Conservation (phyloP, 2,113 vertebrate genomes). For the Zeus faber region DNA sequence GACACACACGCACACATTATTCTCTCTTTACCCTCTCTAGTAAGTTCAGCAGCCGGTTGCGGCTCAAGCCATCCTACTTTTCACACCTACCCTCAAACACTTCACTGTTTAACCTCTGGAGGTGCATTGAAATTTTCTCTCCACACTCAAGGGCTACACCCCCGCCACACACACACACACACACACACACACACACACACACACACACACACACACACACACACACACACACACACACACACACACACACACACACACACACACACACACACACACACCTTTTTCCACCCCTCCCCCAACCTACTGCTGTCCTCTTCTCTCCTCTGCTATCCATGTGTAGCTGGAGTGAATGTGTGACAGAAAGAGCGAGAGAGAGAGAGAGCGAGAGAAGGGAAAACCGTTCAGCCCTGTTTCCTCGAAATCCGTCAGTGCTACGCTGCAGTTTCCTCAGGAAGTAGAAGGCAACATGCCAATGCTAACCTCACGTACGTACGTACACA, state of each 20-base stretch:
- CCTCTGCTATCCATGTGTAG: slow-evolving; percentile 37
- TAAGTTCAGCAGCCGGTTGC: slow-evolving; percentile 35
- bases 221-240: slow-evolving; percentile 13
- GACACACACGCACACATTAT: slow-evolving; percentile 18
- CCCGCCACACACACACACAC: slow-evolving; percentile 10
- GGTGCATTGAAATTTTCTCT: slow-evolving; percentile 45
- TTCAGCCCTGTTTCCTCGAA: slow-evolving; percentile 18
- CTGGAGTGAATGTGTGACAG: slow-evolving; percentile 35
- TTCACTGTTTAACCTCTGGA: slow-evolving; percentile 31
- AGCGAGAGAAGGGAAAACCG: slow-evolving; percentile 25
- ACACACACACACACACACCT: slow-evolving; percentile 11
- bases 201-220: slow-evolving; percentile 14
- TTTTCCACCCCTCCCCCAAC: slow-evolving; percentile 31
- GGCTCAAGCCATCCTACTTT: slow-evolving; percentile 53
- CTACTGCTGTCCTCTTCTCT: slow-evolving; percentile 25
- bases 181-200: slow-evolving; percentile 16
- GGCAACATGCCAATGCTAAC: slow-evolving; percentile 8
- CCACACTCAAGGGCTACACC: slow-evolving; percentile 11
- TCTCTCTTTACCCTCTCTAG: slow-evolving; percentile 45
- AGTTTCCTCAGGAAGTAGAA: slow-evolving; percentile 8
- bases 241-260: slow-evolving; percentile 1
- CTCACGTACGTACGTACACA: no score
- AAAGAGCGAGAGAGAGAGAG: slow-evolving; percentile 10
- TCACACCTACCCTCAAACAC: slow-evolving; percentile 51
- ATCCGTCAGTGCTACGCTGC: slow-evolving; percentile 4